A percentile compares a stretch with the other conserved stretches of the same genome.
Conservation (phyloP, 2,888 invertebrate genomes). For the Metacarcinus magister region DNA sequence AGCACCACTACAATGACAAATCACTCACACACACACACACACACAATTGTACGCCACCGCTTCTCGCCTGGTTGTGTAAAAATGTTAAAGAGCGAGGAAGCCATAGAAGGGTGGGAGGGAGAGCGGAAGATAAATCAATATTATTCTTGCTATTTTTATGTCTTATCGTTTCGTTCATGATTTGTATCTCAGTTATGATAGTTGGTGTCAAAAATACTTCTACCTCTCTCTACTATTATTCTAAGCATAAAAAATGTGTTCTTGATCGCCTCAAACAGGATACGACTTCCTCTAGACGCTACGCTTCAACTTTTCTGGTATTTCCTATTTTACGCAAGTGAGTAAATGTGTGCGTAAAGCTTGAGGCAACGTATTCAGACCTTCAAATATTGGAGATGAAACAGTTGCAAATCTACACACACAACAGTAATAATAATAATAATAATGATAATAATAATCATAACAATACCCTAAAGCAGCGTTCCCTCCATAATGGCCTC, state of each 20-base stretch:
- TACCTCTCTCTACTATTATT: background rate
- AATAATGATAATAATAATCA: background rate
- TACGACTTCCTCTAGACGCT: no score
- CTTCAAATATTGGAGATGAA: background rate
- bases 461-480: background rate
- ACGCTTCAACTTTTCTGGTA: no score
- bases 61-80: background rate
- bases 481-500: background rate
- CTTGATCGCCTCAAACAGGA: background rate
- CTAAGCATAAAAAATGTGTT: no score
- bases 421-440: background rate
- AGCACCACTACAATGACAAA: background rate
- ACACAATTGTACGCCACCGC: background rate
- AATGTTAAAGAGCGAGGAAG: background rate
- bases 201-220: background rate
- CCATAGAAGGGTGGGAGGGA: background rate
- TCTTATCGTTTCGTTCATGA: background rate
- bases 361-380: background rate
- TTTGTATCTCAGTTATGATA: background rate
- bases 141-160: background rate
- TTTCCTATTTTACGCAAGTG: no score
- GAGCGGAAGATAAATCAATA: background rate
- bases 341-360: no score
- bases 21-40: no score
- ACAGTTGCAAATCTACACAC: no score